Evolutionary conservation across 2,888 invertebrate genomes (phyloP).

Genomic region (Julus scanicus): DNA sequence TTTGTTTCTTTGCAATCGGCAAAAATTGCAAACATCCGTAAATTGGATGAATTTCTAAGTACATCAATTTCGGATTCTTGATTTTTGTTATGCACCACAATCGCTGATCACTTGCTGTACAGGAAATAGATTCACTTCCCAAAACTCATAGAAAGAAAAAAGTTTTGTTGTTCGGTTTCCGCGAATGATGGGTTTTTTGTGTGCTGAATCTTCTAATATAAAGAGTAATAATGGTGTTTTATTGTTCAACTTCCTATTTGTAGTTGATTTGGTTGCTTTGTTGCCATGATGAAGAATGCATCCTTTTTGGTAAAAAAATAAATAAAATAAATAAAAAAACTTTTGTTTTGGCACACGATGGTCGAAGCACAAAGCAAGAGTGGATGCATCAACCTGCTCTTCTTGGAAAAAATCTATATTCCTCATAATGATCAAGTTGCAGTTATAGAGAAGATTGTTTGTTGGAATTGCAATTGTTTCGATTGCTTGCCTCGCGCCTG

Average conservation of each 20-base stretch:
- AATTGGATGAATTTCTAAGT: not conserved
- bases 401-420: not conserved
- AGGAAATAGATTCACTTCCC: not conserved
- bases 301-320: not conserved
- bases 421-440: constrained; percentile 40
- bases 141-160: not conserved
- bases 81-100: not conserved
- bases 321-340: too few relatives aligned
- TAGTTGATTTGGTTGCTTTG: constrained; percentile 24
- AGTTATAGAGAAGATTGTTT: constrained; percentile 47
- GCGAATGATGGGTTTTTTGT: constrained; percentile 3
- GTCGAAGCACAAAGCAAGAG: not conserved
- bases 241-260: constrained; percentile 18
- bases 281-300: not conserved
- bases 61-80: not conserved
- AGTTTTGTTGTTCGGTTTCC: not conserved
- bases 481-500: constrained; percentile 8
- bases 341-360: not conserved
- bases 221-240: constrained; percentile 35
- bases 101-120: not conserved
- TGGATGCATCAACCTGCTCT: not conserved
- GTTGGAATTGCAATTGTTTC: constrained; percentile 44
- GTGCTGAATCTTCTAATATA: not conserved
- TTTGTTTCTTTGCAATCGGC: not conserved
- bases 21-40: not conserved